A percentile compares a stretch with the other conserved stretches of the same genome.
Conservation (phyloP, 2,797 vertebrate genomes). For the Chelidonichthys spinosus region DNA sequence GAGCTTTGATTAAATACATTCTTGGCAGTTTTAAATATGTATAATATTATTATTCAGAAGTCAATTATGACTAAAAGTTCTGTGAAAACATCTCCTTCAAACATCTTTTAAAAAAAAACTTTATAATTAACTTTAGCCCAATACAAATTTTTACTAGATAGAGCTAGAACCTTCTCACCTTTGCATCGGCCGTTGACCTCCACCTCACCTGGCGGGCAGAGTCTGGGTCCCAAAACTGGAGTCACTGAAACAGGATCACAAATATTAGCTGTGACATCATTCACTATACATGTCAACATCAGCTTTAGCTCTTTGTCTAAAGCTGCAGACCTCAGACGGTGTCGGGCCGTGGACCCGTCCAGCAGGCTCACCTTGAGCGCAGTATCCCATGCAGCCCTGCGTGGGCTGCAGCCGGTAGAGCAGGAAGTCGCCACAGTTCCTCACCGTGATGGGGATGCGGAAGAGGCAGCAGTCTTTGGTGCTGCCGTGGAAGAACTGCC, state of each 20-base stretch:
- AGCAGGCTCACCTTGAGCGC: conserved; percentile 76
- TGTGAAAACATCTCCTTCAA: too few relatives aligned
- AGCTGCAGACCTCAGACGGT: too few relatives aligned
- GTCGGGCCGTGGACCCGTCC: not conserved
- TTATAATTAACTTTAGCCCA: too few relatives aligned
- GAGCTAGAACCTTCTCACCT: conserved; percentile 58
- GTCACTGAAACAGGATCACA: conserved; percentile 47
- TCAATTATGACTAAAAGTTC: too few relatives aligned
- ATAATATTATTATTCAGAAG: not conserved
- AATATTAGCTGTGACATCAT: not conserved
- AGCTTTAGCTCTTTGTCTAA: not conserved
- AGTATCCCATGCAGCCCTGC: conserved; percentile 88
- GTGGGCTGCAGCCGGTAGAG: conserved; percentile 85
- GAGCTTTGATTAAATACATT: not conserved
- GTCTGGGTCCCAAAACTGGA: conserved; percentile 73
- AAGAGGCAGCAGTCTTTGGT: conserved; percentile 86
- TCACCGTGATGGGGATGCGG: conserved; percentile 77
- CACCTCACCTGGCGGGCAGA: conserved; percentile 77
- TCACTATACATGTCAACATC: too few relatives aligned
- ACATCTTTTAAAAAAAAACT: too few relatives aligned
- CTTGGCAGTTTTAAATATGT: not conserved
- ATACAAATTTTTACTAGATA: too few relatives aligned
- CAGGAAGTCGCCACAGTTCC: conserved; percentile 82
- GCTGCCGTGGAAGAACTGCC: conserved; percentile 82
- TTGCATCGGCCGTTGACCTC: conserved; percentile 78